phyloP scores from a whole-genome alignment of 2,797 vertebrate species.

The Cossypha heuglini region DNA sequence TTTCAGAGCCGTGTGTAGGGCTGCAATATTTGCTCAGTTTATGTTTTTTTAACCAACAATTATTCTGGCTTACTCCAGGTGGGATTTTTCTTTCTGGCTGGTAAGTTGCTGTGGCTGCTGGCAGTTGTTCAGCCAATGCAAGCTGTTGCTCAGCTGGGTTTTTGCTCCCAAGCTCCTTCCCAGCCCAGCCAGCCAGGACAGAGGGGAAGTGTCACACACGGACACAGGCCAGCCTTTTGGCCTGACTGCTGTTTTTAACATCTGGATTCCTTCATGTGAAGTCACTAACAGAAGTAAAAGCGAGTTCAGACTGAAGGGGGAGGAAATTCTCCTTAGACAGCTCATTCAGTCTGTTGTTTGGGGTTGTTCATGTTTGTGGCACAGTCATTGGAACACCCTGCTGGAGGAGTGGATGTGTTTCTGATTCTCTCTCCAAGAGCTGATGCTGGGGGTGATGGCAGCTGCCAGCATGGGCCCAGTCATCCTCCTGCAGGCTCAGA shows the following conservation, averaged over 20 bases:
- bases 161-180: background rate
- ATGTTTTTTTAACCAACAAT: background rate
- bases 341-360: background rate
- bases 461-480: background rate
- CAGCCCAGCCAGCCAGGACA: background rate
- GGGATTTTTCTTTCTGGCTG: background rate
- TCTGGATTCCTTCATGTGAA: background rate
- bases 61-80: background rate
- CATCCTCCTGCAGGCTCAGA: background rate
- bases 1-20: background rate
- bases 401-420: background rate
- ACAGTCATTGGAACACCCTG: background rate
- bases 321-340: accelerated
- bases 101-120: background rate
- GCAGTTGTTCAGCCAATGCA: background rate
- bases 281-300: background rate
- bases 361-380: accelerated
- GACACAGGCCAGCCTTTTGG: background rate
- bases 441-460: background rate
- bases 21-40: accelerated
- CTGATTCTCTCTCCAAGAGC: background rate
- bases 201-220: background rate
- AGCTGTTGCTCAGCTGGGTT: background rate
- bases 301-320: background rate
- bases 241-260: background rate